Evolutionary conservation across 2,797 vertebrate genomes (phyloP), one percentile per base, ranked within the genome.

Genomic region (Pteropus rufus): DNA sequence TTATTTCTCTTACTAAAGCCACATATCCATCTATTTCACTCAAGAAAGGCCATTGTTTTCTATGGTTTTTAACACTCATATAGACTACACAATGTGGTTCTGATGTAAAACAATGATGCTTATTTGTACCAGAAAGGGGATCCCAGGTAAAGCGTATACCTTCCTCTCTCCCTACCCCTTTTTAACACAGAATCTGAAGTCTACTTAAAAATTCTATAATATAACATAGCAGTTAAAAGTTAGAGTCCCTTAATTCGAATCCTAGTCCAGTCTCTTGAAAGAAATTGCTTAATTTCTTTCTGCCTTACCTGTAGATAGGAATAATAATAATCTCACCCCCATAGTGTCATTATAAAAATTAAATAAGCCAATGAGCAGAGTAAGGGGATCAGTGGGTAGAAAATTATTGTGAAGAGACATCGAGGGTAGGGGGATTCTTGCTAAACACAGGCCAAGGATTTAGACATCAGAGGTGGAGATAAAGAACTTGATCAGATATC

Each of bases 1-100:
- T 81, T 89, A n/a, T 90, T 85, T 94, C 69, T 93, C 14, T 91
- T 77, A 91, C 39, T 89, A 84, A 86, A 84, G 41, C 11, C 60
- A 91, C 12, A 24, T n/a, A 46, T 49, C 44, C 14, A 3, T 69
- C 12, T 60, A 46, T 87, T 93, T 96, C 21, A 62, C 46, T 89
- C 46, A 72, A 67, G 83, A 93, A 88, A 87, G 15, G 26, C 77
- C 77, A 24, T 58, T n/a, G 36, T 91, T 91, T 62, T 70, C 41
- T 82, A 2, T 94, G 62, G 19, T 29, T 67, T 86, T 81, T 79
- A 46, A 67, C 62, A 76, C 18, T 95, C 7, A 0, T 16, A 15
- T 24, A 26, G 44, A 36, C 34, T 21, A 9, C 2, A 12, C 26
- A 31, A 5, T 34, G 12, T 52, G 21, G 6, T 75, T 80, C 21